phyloP scores from a whole-genome alignment of 1,140 invertebrate species.

The Oryctes rhinoceros region DNA sequence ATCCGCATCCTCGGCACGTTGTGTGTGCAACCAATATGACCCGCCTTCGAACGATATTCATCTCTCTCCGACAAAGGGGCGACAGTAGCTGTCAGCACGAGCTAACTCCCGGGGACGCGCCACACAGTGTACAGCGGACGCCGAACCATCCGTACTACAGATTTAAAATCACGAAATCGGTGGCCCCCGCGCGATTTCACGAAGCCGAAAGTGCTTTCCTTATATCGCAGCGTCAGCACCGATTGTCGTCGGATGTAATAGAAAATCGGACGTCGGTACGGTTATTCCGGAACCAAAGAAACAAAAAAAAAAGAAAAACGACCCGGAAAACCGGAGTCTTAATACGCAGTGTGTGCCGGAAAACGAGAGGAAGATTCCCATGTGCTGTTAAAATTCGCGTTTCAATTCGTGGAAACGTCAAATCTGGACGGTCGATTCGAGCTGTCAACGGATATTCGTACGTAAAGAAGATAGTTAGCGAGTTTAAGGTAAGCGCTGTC shows the following conservation, averaged over 20 bases:
- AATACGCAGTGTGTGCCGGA: not conserved
- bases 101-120: conserved; percentile 18
- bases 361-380: not conserved
- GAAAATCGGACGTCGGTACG: not conserved
- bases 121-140: conserved; percentile 19
- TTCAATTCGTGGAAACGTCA: no score
- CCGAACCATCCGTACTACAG: not conserved
- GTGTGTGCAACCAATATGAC: conserved; percentile 20
- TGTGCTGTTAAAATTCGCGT: no score
- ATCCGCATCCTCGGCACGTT: conserved; percentile 1
- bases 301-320: no score
- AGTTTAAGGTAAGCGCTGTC: no score
- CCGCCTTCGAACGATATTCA: conserved; percentile 17
- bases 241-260: not conserved
- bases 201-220: not conserved
- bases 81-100: conserved; percentile 31
- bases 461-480: no score
- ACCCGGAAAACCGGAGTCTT: conserved; percentile 2
- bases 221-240: not conserved
- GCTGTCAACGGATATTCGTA: no score
- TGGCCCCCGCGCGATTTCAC: not conserved
- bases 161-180: conserved; percentile 35
- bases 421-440: no score
- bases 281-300: no score
- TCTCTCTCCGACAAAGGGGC: conserved; percentile 19